These are phyloP conservation scores for Pseudorhombus dupliciocellatus DNA, from an alignment of 2,113 vertebrate genomes.

Conservation along the genomic window DNA sequence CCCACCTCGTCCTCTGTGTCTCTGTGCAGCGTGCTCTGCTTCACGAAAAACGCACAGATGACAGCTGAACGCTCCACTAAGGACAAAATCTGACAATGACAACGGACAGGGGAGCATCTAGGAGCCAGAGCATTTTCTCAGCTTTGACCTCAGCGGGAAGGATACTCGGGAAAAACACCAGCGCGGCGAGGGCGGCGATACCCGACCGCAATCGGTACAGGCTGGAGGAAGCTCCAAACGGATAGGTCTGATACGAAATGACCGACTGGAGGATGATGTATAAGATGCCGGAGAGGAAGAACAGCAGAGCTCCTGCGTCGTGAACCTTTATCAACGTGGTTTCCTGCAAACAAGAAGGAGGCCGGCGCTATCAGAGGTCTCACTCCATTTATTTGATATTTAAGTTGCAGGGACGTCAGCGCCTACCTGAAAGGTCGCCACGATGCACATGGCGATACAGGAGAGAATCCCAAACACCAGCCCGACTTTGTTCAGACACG, in stretches of 20 bases:
- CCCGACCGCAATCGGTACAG: conserved; percentile 74
- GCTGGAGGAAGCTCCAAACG: conserved; percentile 76
- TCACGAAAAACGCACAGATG: conserved; percentile 83
- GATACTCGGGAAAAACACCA: conserved; percentile 91
- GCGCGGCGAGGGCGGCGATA: conserved; percentile 78
- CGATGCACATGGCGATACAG: conserved; percentile 90
- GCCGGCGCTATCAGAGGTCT: not conserved
- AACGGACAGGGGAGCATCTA: not conserved
- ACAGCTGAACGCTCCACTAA: conserved; percentile 78
- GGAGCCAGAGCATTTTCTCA: not conserved
- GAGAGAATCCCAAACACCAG: conserved; percentile 83
- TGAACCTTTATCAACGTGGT: conserved; percentile 82
- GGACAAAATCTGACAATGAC: conserved; percentile 49
- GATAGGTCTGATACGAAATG: conserved; percentile 83
- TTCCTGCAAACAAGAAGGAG: conserved; percentile 81
- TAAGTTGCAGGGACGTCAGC: not conserved
- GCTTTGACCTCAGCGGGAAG: conserved; percentile 74
- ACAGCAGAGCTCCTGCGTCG: conserved; percentile 85
- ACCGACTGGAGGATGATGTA: conserved; percentile 86
- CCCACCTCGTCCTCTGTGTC: conserved; percentile 83
- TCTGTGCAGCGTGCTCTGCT: conserved; percentile 84
- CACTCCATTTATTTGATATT: not conserved
- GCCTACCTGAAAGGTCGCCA: conserved; percentile 94
- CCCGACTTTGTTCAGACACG: conserved; percentile 78
- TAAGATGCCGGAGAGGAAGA: conserved; percentile 84